Evolutionary conservation across 2,113 vertebrate species (phyloP).

Genomic region (Colius striatus): DNA sequence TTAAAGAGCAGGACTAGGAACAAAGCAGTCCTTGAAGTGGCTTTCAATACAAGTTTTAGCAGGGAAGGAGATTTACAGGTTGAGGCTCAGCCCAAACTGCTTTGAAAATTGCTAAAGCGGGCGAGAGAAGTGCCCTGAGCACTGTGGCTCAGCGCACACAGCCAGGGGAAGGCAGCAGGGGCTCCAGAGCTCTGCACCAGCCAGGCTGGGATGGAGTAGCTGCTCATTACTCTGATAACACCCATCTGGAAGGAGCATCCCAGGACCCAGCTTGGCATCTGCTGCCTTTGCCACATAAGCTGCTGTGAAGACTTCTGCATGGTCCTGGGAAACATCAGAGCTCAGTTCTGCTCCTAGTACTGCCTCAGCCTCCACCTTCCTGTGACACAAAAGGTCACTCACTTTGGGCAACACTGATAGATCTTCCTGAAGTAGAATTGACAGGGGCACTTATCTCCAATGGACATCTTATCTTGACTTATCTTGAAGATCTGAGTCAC

Average conservation of each 20-base stretch:
- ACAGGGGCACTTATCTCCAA: not conserved
- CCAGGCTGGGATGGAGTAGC: rapidly evolving
- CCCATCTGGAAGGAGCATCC: not conserved
- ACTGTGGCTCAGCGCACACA: not conserved
- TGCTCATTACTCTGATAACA: not conserved
- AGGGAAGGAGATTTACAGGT: slow-evolving; percentile 29
- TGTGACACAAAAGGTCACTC: not conserved
- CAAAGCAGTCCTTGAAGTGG: slow-evolving; percentile 68
- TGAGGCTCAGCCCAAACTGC: slow-evolving; percentile 4
- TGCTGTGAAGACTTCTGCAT: not conserved
- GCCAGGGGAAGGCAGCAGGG: not conserved
- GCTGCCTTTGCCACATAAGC: not conserved
- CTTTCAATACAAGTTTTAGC: slow-evolving; percentile 49
- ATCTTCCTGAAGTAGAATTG: not conserved
- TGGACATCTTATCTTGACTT: too few relatives aligned
- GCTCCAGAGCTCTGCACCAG: not conserved
- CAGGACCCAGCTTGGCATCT: not conserved
- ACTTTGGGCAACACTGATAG: not conserved
- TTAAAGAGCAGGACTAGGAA: slow-evolving; percentile 62
- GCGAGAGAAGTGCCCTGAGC: slow-evolving; percentile 17
- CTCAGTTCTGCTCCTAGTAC: not conserved
- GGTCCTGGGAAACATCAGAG: not conserved
- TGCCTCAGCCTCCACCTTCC: not conserved
- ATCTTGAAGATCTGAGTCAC: not conserved
- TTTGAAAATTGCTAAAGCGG: slow-evolving; percentile 12